Percentiles rank a stretch among this genome's conserved stretches.
Evolutionary conservation across 2,888 invertebrate genomes (phyloP).

Genomic region (Tenthredo mesomela): DNA sequence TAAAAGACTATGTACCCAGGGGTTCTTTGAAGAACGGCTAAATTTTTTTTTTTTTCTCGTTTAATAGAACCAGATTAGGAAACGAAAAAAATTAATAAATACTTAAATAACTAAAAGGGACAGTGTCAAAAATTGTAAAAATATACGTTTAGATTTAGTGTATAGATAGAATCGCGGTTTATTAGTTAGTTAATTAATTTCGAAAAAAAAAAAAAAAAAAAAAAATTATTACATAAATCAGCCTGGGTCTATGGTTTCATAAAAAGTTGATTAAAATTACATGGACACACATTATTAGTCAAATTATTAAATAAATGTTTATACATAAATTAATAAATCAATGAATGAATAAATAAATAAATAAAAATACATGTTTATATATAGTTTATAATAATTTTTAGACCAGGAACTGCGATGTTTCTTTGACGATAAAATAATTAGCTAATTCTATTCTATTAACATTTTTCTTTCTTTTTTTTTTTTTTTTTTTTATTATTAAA

Average conservation of each 20-base stretch:
- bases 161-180: background rate
- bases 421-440: background rate
- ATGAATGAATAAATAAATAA: too few relatives aligned
- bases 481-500: background rate
- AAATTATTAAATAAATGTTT: background rate
- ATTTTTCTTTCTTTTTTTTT: background rate
- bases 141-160: background rate
- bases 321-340: background rate
- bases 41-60: background rate
- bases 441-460: background rate
- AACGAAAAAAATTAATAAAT: background rate
- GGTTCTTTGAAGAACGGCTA: background rate
- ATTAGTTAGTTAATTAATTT: background rate
- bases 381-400: conserved; percentile 19
- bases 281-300: background rate
- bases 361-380: background rate
- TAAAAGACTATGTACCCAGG: background rate
- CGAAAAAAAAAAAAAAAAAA: background rate
- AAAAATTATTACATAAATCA: background rate
- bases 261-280: background rate
- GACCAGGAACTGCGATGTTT: background rate
- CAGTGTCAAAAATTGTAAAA: background rate
- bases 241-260: background rate
- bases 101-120: background rate
- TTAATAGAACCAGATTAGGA: too few relatives aligned